phyloP scores from a whole-genome alignment of 2,888 invertebrate genomes.

The Drosophila tanythrix region DNA sequence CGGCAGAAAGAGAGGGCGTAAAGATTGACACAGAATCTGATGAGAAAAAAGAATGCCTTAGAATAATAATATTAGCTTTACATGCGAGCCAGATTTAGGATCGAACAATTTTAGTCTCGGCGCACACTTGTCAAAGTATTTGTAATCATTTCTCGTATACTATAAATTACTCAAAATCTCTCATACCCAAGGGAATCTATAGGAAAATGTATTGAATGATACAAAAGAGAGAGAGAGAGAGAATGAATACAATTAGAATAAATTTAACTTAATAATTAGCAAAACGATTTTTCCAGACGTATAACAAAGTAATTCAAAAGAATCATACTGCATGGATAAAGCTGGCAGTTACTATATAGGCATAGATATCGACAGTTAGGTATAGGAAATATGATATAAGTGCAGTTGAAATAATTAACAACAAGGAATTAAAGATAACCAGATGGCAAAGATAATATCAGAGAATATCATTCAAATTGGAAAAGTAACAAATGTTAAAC shows the following conservation, averaged over 20 bases:
- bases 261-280: background rate
- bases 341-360: background rate
- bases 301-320: background rate
- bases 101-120: no score
- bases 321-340: background rate
- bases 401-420: background rate
- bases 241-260: background rate
- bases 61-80: background rate
- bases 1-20: background rate
- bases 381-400: background rate
- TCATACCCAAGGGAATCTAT: accelerated
- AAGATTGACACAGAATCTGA: no score
- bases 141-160: background rate
- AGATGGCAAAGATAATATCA: no score
- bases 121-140: background rate
- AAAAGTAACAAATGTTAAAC: background rate
- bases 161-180: background rate
- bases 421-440: background rate
- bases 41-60: background rate
- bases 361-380: background rate
- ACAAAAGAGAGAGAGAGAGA: background rate
- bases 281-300: background rate
- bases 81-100: background rate
- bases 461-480: background rate
- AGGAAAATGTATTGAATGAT: background rate